phyloP scores from a whole-genome alignment of 1,140 invertebrate species.

The Theocolax elegans region DNA sequence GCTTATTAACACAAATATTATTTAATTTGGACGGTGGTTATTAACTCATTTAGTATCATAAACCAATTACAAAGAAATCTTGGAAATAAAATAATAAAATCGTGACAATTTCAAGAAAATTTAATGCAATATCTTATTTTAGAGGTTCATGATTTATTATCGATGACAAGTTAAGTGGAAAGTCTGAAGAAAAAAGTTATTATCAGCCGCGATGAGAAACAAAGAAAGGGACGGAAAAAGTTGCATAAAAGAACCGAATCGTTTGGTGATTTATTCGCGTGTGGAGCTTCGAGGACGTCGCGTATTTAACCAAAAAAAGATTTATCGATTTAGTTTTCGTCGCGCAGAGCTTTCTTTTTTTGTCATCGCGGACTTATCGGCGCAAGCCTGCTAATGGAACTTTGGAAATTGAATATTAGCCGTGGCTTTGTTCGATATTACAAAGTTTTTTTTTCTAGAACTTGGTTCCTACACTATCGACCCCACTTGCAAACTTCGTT shows the following conservation, averaged over 20 bases:
- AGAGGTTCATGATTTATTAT: not conserved
- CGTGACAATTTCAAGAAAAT: too few species aligned
- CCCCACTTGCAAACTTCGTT: not conserved
- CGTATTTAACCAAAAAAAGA: conserved; percentile 5
- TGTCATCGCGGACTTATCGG: conserved; percentile 2
- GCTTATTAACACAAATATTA: too few species aligned
- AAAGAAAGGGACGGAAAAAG: not conserved
- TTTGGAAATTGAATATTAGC: conserved; percentile 12
- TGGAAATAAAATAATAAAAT: too few species aligned
- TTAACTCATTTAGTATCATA: too few species aligned
- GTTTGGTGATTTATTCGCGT: not conserved
- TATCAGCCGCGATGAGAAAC: not conserved
- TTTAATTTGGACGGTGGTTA: too few species aligned
- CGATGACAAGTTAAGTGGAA: not conserved
- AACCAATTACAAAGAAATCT: too few species aligned
- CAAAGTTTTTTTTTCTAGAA: not conserved
- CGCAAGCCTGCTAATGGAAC: not conserved
- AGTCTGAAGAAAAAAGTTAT: too few species aligned
- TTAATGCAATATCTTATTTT: too few species aligned
- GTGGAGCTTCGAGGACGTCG: not conserved
- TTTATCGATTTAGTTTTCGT: conserved; percentile 14
- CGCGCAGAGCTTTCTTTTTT: not conserved
- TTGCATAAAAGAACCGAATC: not conserved
- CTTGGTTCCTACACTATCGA: not conserved
- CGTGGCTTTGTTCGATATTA: conserved; percentile 15